Conservation (phyloP, 2,113 vertebrate genomes). For the Brachyhypopomus occidentalis region DNA sequence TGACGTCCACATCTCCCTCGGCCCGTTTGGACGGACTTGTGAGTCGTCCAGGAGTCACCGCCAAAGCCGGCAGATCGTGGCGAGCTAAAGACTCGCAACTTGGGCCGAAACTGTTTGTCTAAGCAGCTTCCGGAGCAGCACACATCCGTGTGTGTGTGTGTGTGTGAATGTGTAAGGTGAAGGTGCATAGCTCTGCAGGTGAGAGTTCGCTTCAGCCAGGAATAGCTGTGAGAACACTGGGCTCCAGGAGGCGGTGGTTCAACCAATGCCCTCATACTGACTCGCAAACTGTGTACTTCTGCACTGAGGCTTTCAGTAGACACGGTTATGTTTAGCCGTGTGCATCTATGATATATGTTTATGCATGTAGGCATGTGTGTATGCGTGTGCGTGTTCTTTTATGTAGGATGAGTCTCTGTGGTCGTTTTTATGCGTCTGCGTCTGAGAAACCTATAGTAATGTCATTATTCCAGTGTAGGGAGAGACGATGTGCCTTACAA, state of each 20-base stretch:
- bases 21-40: constrained; percentile 16
- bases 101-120: constrained; percentile 55
- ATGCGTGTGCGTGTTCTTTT: too few relatives aligned
- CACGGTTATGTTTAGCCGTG: constrained; percentile 15
- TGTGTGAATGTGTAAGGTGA: constrained; percentile 26
- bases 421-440: neutral
- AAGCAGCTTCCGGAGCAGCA: constrained; percentile 56
- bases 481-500: neutral
- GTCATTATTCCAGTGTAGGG: neutral
- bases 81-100: constrained; percentile 46
- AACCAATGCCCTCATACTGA: constrained; percentile 20
- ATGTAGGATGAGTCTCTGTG: neutral
- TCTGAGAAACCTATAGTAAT: neutral
- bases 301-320: neutral
- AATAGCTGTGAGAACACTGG: constrained; percentile 30
- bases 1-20: neutral
- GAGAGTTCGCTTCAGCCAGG: constrained; percentile 26
- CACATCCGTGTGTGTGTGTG: constrained; percentile 19
- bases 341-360: too few relatives aligned
- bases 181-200: constrained; percentile 7
- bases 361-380: too few relatives aligned
- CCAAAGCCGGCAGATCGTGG: constrained; percentile 36
- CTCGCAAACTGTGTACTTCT: neutral
- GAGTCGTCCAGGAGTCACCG: constrained; percentile 55
- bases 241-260: constrained; percentile 1